Evolutionary conservation across 2,888 invertebrate species (phyloP).

Genomic region (Listrodromus nycthemerus): DNA sequence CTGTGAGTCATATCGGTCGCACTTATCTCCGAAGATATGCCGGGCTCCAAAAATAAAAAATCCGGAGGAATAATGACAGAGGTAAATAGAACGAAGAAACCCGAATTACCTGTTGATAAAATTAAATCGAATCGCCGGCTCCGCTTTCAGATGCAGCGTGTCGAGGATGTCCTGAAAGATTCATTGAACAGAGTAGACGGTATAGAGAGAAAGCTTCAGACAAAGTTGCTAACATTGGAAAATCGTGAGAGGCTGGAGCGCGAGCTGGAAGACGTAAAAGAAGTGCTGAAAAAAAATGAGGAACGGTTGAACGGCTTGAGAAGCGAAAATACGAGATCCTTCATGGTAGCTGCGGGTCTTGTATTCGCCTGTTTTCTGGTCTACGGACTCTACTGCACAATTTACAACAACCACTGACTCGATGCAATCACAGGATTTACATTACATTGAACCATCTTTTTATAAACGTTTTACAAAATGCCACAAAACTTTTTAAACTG

Average conservation of each 20-base stretch:
- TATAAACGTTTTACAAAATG: background rate
- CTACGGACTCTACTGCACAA: slow-evolving; percentile 75
- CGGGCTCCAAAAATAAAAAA: slow-evolving; percentile 34
- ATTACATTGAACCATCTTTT: background rate
- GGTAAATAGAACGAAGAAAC: slow-evolving; percentile 59
- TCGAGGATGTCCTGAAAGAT: slow-evolving; percentile 77
- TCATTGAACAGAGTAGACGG: slow-evolving; percentile 75
- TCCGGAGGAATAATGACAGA: slow-evolving; percentile 69
- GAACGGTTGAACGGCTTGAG: slow-evolving; percentile 74
- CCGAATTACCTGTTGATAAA: background rate
- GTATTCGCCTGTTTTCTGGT: slow-evolving; percentile 77
- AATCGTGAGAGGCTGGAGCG: slow-evolving; percentile 78
- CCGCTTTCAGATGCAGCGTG: slow-evolving; percentile 76
- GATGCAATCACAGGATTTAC: background rate
- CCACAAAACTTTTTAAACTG: slow-evolving; percentile 10
- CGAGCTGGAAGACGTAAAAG: slow-evolving; percentile 77
- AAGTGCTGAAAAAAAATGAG: slow-evolving; percentile 76
- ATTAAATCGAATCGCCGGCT: background rate
- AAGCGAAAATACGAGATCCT: slow-evolving; percentile 71
- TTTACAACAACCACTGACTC: slow-evolving; percentile 68
- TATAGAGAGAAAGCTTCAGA: slow-evolving; percentile 76
- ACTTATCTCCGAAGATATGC: slow-evolving; percentile 19
- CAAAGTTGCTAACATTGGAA: slow-evolving; percentile 74
- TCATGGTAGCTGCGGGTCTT: slow-evolving; percentile 77
- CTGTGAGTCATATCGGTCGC: slow-evolving; percentile 19